Evolutionary conservation across 2,113 vertebrate genomes (phyloP), one percentile per base, ranked within the genome.

Genomic region (Poeciliopsis prolifica): DNA sequence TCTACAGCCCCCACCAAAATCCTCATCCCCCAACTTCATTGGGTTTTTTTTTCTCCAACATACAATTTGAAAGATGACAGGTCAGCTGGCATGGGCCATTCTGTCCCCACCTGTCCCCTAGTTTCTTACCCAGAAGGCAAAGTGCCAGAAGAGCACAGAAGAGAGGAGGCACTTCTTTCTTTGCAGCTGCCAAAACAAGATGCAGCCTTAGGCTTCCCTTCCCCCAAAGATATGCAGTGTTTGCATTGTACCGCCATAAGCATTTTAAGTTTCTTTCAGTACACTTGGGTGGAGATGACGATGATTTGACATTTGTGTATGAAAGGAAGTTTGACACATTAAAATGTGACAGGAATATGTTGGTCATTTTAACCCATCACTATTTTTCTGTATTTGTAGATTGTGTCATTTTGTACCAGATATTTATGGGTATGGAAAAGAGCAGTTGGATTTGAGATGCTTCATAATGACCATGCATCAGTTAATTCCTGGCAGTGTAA

Each of bases 61-160:
- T 79, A 80, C 74, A 66, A 90, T 82, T 88, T 85, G 77, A 77
- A 86, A 90, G 89, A 88, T 94, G 94, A 94, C 94, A 94, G 91
- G 93, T 94, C 91, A 91, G 89, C 88, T 92, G 92, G 90, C 88
- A 85, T 60, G 77, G 86, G 77, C 82, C 88, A 87, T 77, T 87
- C 87, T 77, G 83, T 88, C 87, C 90, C 91, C 93, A 91, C 92
- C 92, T 94, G 92, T 92, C 90, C 89, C 88, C 88, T 81, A 70
- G 82, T 90, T 88, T 87, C 77, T 83, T 73, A 69, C 86, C 86
- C 87, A 93, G 85, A 82, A 92, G 87, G 88, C 81, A 69, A 81
- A 84, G 76, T 87, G 85, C 85, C 86, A 89, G 65, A 90, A 72
- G 80, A 89, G 68, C 22, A 30, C 40, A 82, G 82, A 76, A 66